Base-by-base conservation (phyloP, 2,113 vertebrate species). In the Uria lomvia region DNA sequence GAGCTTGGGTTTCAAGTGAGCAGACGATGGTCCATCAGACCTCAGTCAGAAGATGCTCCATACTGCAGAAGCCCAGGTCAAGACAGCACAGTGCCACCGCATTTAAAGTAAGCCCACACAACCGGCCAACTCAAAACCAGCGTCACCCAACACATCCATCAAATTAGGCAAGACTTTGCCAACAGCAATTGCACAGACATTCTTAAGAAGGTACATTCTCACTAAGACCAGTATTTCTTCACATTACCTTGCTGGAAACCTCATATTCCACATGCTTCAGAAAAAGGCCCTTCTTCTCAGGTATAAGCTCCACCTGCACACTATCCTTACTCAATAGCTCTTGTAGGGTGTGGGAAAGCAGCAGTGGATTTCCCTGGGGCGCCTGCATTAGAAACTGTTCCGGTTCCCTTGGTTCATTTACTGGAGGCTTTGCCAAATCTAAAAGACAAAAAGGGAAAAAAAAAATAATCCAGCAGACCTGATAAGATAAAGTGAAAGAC, bases 241-340 rank as follows among this genome's bases (percentile, higher is more conserved):
- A 52, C 22, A 8, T 84, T 97, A 98, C 99, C 99, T 99, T 98
- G 97, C 99, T 99, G 93, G 98, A 99, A 93, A 99, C 98, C 95
- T 99, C 99, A 43, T 99, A 99, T 59, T 99, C 99, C 98, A 99
- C 99, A 43, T 99, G 99, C 97, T 99, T 99, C 74, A 99, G 98
- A 80, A 99, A 99, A 84, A 99, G 98, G 38, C 99, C 99, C 89
- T 99, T 99, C 98, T 99, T 99, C 98, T 99, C 99, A 1, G 99
- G 99, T 70, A 99, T 99, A 72, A 99, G 98, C 97, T 99, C 99
- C 98, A 99, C 98, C 94, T 98, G 98, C 86, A 99, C 98, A 0
- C 97, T 98, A 71, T 99, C 99, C 60, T 98, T 98, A 94, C 96
- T 97, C 98, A 99, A 96, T 85, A 99, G 98, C 78, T 98, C 98